Percentiles rank a stretch among this genome's conserved stretches.
phyloP scores from a whole-genome alignment of 35 echinoderm and acorn worm species.

The Ophiothrix spiculata region DNA sequence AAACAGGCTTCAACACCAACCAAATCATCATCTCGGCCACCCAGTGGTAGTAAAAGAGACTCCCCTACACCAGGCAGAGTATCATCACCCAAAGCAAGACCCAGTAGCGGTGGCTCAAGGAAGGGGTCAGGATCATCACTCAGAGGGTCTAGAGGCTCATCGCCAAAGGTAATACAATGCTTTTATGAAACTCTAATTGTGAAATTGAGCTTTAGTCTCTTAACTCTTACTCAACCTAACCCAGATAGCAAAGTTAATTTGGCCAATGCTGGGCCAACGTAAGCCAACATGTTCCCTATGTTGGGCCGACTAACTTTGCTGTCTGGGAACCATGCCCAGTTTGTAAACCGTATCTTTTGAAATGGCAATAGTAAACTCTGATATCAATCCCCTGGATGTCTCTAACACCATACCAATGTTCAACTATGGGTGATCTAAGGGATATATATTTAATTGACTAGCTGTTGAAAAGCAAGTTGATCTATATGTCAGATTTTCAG shows the following conservation, averaged over 20 bases:
- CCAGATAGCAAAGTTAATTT: no score
- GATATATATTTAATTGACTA: background rate
- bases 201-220: background rate
- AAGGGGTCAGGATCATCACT: no score
- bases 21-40: conserved; percentile 45
- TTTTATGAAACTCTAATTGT: background rate
- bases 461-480: background rate
- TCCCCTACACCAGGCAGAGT: conserved; percentile 45
- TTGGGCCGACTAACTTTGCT: no score
- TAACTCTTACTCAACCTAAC: no score
- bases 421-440: background rate
- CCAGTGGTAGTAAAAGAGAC: conserved; percentile 39
- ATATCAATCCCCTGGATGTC: no score
- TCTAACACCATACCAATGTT: background rate
- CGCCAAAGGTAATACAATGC: conserved; percentile 50
- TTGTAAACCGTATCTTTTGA: background rate
- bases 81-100: conserved; percentile 55
- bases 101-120: conserved; percentile 58
- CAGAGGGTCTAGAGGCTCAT: conserved; percentile 57
- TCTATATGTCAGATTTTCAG: no score
- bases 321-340: no score
- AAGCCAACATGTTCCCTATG: no score
- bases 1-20: conserved; percentile 32
- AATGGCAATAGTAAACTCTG: no score
- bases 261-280: no score